A percentile compares a stretch with the other conserved stretches of the same genome.
These are phyloP conservation scores for Channa argus DNA, from an alignment of 2,113 vertebrate genomes.

Conservation along the genomic window DNA sequence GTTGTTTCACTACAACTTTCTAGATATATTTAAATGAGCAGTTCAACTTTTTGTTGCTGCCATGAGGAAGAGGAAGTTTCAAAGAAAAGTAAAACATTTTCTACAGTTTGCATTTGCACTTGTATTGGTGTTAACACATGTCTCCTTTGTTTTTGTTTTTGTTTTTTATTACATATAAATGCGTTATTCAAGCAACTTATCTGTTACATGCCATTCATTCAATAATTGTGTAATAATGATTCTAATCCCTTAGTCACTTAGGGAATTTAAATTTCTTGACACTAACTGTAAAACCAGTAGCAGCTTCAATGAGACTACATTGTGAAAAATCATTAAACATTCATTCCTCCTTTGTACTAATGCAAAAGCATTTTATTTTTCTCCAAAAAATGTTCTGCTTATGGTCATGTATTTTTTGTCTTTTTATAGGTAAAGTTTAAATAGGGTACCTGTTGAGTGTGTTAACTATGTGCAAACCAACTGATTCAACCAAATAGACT, in stretches of 20 bases:
- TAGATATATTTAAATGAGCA: background rate
- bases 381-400: background rate
- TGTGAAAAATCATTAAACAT: conserved; percentile 72
- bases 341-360: conserved; percentile 64
- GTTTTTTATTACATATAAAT: conserved; percentile 13
- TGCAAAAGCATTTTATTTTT: conserved; percentile 14
- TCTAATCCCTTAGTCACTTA: conserved; percentile 31
- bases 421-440: background rate
- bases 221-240: background rate
- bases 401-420: background rate
- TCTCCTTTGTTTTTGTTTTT: conserved; percentile 5
- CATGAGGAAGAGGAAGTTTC: conserved; percentile 29
- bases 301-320: conserved; percentile 53
- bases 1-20: too few species aligned
- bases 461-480: background rate
- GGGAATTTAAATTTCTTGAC: conserved; percentile 31
- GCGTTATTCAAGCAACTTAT: conserved; percentile 20
- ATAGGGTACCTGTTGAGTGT: background rate
- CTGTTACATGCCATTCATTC: conserved; percentile 56
- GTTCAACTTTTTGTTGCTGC: background rate
- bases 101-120: conserved; percentile 9
- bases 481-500: background rate
- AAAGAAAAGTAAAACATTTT: conserved; percentile 33
- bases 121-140: conserved; percentile 35
- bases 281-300: conserved; percentile 64